Conservation (phyloP, 1,140 invertebrate genomes). For the Panonychus citri region DNA sequence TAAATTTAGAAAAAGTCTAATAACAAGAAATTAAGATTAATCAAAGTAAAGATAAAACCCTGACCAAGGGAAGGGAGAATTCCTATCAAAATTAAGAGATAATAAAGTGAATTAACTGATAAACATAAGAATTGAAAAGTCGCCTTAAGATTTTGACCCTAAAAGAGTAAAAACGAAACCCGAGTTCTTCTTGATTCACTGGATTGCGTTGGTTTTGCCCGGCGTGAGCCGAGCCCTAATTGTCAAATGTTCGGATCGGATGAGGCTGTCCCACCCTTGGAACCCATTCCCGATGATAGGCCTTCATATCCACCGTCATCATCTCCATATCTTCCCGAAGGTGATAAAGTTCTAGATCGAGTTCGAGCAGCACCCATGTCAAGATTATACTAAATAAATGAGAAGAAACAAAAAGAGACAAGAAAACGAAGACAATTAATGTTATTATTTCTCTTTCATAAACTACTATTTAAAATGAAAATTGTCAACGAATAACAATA, state of each 20-base stretch:
- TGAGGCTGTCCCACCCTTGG: constrained; percentile 47
- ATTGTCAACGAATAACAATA: too few relatives aligned
- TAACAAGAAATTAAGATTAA: too few relatives aligned
- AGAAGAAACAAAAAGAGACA: constrained; percentile 16
- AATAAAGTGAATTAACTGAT: too few relatives aligned
- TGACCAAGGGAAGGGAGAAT: too few relatives aligned
- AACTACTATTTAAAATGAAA: too few relatives aligned
- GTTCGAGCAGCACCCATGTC: constrained; percentile 41
- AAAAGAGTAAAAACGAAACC: constrained; percentile 86
- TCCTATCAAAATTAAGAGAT: too few relatives aligned
- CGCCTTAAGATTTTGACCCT: constrained; percentile 19
- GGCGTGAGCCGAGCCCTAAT: constrained; percentile 48
- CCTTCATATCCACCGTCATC: constrained; percentile 35
- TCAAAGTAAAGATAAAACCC: too few relatives aligned
- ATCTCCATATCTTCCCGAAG: constrained; percentile 30
- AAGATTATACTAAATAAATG: constrained; percentile 52
- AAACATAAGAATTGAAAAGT: too few relatives aligned
- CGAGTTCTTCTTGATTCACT: constrained; percentile 69
- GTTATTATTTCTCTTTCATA: too few relatives aligned
- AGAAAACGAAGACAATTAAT: background rate
- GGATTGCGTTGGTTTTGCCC: constrained; percentile 36
- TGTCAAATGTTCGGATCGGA: constrained; percentile 52
- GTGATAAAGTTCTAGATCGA: constrained; percentile 11
- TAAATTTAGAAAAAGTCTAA: too few relatives aligned
- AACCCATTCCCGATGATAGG: constrained; percentile 21